Base-by-base conservation (phyloP, 2,113 vertebrate species). In the Rhizomys pruinosus region DNA sequence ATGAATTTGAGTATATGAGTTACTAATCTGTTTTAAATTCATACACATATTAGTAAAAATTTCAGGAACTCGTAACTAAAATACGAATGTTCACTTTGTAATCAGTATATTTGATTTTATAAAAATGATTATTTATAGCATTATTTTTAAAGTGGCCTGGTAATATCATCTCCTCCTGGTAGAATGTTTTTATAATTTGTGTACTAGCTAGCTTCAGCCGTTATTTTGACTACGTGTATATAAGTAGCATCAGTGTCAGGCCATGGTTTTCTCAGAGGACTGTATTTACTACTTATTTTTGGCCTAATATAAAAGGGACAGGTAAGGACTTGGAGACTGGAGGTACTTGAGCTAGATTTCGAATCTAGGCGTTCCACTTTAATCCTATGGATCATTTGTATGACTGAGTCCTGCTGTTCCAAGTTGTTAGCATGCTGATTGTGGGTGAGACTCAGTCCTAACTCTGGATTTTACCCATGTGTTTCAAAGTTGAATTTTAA, bases 401-500 rank as follows among this genome's bases (percentile, higher is more conserved):
- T 37, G 72, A 16, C 17, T 80, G 81, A 87, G 52, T 92, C 76
- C 59, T 63, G 76, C 27, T 71, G 39, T 47, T 77, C 68, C 22
- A 59, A 61, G 94, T 64, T 61, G 25, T 37, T 39, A 63, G 80
- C 88, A 79, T 92, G 66, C 88, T 95, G 78, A 72, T 63, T 77
- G 71, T 66, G 84, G 93, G 94, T 94, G 94, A 95, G 89, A 59
- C 81, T 89, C 87, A 96, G 96, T 11, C 0, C 76, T 97, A 59
- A 92, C 90, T 96, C 96, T 93, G 92, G 93, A 94, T 95, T 93
- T 97, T 92, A 93, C 92, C 95, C 72, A 34, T 96, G 95, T 94
- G 61, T 96, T 95, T 96, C 92, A 97, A 96, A 97, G 94, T 96
- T 97, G 96, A 93, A 95, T 97, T 89, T 96, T 96, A 96, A 84